Percentiles rank a stretch among this genome's conserved stretches.
Conservation (phyloP, 2,888 invertebrate genomes). For the Watsonalla cultraria region DNA sequence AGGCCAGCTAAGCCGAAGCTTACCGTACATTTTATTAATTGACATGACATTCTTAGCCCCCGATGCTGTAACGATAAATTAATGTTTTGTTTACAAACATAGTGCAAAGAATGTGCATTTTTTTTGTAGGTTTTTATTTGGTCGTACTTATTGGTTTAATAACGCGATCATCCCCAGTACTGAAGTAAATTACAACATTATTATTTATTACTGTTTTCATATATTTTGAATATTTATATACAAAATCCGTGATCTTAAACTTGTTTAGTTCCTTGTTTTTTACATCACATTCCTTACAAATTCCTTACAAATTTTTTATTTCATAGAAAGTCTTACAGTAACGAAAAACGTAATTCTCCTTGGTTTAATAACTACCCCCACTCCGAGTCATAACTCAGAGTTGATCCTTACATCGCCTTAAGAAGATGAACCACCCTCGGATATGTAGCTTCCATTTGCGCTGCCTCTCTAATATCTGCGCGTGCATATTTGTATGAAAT, state of each 20-base stretch:
- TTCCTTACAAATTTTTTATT: too few species aligned
- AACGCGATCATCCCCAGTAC: too few species aligned
- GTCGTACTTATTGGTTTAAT: too few species aligned
- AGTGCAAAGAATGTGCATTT: not conserved
- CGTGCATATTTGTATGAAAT: conserved; percentile 26
- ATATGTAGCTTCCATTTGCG: conserved; percentile 51
- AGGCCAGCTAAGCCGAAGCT: conserved; percentile 61
- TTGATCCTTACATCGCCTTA: conserved; percentile 66
- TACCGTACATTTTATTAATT: conserved; percentile 70
- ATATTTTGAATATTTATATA: too few species aligned
- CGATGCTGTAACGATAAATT: conserved; percentile 5
- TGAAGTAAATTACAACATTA: too few species aligned
- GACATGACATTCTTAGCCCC: conserved; percentile 60
- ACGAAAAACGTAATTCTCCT: conserved; percentile 23
- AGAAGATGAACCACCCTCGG: conserved; percentile 59
- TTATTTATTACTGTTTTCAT: too few species aligned
- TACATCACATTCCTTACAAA: too few species aligned
- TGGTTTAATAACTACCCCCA: conserved; percentile 52
- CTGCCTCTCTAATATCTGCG: conserved; percentile 41
- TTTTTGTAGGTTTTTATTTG: too few species aligned
- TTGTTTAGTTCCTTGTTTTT: too few species aligned
- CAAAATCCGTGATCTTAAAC: too few species aligned
- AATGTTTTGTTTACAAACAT: conserved; percentile 1
- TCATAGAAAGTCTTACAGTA: too few species aligned
- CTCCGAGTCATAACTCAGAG: conserved; percentile 59